Conservation (phyloP, 2,113 vertebrate genomes). For the Anhinga rufa region DNA sequence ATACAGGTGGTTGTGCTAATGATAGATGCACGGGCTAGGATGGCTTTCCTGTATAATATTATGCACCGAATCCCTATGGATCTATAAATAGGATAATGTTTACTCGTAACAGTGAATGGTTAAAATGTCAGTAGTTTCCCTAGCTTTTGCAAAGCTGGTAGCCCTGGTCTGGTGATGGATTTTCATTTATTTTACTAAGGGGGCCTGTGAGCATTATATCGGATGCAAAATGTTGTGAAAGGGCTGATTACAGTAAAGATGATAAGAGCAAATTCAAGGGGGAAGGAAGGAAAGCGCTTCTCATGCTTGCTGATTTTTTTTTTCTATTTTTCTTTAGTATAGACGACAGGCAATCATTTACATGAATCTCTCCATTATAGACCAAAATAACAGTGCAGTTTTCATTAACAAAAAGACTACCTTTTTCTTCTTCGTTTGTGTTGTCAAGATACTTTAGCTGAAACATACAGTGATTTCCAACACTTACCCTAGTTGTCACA, state of each 20-base stretch:
- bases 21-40: not conserved
- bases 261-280: not conserved
- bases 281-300: not conserved
- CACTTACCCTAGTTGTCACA: conserved; percentile 72
- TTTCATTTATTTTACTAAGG: not conserved
- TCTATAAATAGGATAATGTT: not conserved
- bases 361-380: conserved; percentile 67
- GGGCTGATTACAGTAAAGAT: not conserved
- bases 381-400: conserved; percentile 69
- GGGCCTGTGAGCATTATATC: not conserved
- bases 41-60: not conserved
- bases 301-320: not conserved
- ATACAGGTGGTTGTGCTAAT: not conserved
- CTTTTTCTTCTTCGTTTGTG: conserved; percentile 66
- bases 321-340: conserved; percentile 41
- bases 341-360: conserved; percentile 66
- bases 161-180: not conserved
- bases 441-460: conserved; percentile 71
- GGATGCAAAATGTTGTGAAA: not conserved
- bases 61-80: not conserved
- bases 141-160: not conserved
- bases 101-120: not conserved
- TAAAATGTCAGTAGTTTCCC: not conserved
- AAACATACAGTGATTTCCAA: conserved; percentile 69
- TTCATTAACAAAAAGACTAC: conserved; percentile 69